Evolutionary conservation across 2,113 vertebrate genomes (phyloP), one percentile per base, ranked within the genome.

Genomic region (Ornithorhynchus anatinus): DNA sequence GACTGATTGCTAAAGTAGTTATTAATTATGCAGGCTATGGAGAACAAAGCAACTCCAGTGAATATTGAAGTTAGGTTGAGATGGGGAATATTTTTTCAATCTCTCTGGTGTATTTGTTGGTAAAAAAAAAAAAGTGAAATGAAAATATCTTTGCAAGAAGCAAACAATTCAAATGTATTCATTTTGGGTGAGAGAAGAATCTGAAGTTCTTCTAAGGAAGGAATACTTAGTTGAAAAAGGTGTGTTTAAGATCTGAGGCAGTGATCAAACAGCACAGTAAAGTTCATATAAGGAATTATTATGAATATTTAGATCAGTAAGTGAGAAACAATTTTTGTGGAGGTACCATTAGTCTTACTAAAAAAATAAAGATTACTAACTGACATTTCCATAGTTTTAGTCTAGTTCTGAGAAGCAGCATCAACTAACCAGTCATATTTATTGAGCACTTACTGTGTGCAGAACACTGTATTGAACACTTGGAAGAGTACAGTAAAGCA

Each of bases 1-100:
- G 91, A 93, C 91, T 86, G 90, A 92, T 94, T 88, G 88, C 90
- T 89, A 90, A 79, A 90, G 88, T 85, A 87, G 92, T 92, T 93
- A 92, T 93, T 92, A 93, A 93, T 91, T 92, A 91, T 92, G 83
- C 88, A 84, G 83, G 80, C 69, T 81, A 61, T 45, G 50, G 74
- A 76, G 90, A 90, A 92, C 91, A 94, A 92, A 94, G 90, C 63
- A 12, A 45, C 71, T 75, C 80, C 82, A 88, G 84, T 92, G 86
- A 74, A 84, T 77, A 64, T 29, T 84, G 79, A 73, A 80, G 74
- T 65, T 69, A 27, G 69, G 57, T 70, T 69, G 56, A 23, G 47
- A 16, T 32, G 20, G 13, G 4, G 75, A 64, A 81, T 81, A 56
- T 27, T 67, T 84, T 77, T 79, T 69, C 53, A 50, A 48, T 59